Conservation (phyloP, 2,797 vertebrate species). For the Psittacula derbiana region DNA sequence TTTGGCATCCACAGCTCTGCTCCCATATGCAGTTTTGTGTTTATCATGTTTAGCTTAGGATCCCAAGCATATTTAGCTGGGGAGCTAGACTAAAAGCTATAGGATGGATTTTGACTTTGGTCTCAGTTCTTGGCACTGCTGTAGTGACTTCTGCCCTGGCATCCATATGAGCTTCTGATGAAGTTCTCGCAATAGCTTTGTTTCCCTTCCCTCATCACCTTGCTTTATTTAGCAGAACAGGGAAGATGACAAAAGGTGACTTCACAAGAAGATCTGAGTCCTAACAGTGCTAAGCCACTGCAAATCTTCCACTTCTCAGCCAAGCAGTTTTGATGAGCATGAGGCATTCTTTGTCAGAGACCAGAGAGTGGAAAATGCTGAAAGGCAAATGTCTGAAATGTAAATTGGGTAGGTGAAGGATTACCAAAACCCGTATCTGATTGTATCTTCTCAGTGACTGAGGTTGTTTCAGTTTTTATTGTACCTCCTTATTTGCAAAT, state of each 20-base stretch:
- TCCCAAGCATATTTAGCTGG: not conserved
- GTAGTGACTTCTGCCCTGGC: not conserved
- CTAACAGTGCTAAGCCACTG: not conserved
- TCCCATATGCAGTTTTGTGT: not conserved
- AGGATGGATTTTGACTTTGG: not conserved
- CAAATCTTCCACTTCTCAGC: not conserved
- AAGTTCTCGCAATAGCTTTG: not conserved
- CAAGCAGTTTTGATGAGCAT: not conserved
- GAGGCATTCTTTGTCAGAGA: not conserved
- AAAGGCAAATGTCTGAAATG: not conserved
- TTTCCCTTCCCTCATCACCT: not conserved
- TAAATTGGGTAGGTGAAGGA: not conserved
- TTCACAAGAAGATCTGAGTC: not conserved
- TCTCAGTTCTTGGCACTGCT: not conserved
- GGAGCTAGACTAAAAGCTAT: not conserved
- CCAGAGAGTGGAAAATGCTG: not conserved
- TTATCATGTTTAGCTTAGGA: not conserved
- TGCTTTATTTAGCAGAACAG: not conserved
- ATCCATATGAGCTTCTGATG: not conserved
- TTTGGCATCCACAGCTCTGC: not conserved
- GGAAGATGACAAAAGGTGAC: not conserved
- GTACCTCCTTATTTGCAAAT: not conserved
- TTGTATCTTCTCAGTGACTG: not conserved
- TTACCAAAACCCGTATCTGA: fast-evolving
- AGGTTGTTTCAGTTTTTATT: not conserved